phyloP scores from a whole-genome alignment of 2,113 vertebrate genomes.

The Mobula birostris region DNA sequence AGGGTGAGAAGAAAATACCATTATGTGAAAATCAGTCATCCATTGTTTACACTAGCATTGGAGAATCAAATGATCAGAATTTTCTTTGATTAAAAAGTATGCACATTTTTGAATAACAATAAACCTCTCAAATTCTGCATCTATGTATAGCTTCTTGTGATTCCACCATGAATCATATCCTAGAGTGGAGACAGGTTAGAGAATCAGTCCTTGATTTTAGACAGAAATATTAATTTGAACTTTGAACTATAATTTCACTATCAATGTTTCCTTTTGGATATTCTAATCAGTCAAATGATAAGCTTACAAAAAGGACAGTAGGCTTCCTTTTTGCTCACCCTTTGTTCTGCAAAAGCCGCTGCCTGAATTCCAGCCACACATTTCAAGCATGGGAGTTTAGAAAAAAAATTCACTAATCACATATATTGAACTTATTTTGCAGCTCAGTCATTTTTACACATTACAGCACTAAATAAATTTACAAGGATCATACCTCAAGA shows the following conservation, averaged over 20 bases:
- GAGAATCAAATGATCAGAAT: not conserved
- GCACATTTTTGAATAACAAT: no score
- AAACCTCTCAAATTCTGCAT: not conserved
- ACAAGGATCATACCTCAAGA: constrained; percentile 67
- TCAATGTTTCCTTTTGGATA: not conserved
- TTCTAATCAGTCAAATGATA: not conserved
- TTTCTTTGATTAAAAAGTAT: not conserved
- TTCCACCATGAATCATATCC: not conserved
- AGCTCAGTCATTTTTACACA: not conserved
- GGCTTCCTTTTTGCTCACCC: no score
- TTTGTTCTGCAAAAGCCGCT: not conserved
- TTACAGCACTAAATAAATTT: not conserved
- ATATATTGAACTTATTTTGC: not conserved
- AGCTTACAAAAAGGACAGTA: no score
- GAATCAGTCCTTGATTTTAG: not conserved
- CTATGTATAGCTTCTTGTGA: not conserved
- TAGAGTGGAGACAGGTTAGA: not conserved
- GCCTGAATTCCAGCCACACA: not conserved
- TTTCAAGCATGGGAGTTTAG: not conserved
- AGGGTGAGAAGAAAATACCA: not conserved
- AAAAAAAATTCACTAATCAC: not conserved
- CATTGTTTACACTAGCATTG: not conserved
- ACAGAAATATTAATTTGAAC: no score
- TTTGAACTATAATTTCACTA: not conserved
- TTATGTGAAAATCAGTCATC: not conserved